Evolutionary conservation across 2,113 vertebrate genomes (phyloP), one percentile per base, ranked within the genome.

Genomic region (Tenrec ecaudatus): DNA sequence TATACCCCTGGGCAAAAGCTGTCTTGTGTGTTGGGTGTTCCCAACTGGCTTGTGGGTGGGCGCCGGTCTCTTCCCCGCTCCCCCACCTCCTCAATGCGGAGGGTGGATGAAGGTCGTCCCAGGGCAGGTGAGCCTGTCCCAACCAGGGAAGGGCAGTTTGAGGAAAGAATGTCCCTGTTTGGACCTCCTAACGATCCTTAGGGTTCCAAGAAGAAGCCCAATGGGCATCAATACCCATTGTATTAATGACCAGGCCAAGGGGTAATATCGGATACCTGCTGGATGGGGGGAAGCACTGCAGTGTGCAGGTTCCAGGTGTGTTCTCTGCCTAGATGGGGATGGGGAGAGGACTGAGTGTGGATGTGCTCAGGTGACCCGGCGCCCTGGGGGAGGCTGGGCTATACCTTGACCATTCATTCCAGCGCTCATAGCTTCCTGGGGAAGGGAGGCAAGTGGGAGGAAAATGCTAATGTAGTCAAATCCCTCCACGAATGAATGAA

Each of bases 331-430:
- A 53, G 47, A 53, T 14, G 12, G 5, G 47, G 12, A 53, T 12
- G 47, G 47, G 47, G 47, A 53, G 47, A 53, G 12, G 47, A 38
- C n/a, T n/a, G 68, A n/a, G 29, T 36, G 16, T 15, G 58, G 80
- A 73, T 29, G 47, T 10, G 27, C 22, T 31, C 25, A 3, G 17
- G 6, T 0, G 1, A 33, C 33, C 29, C 14, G 0, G 27, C 38
- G 43, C 9, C 0, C n/a, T 10, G 0, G 27, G 43, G 58, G 8
- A 1, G 0, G 1, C 2, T 75, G 29, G 33, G 38, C 31, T 60
- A 2, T 38, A 31, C 6, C 92, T 27, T n/a, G 84, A 31, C 16
- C 31, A 27, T 8, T 43, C 23, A 38, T 60, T 33, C 25, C 17
- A 62, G 60, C 12, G 8, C 16, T 3, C 16, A 8, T 57, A 8